Evolutionary conservation across 2,797 vertebrate species (phyloP).

Genomic region (Otus scops): DNA sequence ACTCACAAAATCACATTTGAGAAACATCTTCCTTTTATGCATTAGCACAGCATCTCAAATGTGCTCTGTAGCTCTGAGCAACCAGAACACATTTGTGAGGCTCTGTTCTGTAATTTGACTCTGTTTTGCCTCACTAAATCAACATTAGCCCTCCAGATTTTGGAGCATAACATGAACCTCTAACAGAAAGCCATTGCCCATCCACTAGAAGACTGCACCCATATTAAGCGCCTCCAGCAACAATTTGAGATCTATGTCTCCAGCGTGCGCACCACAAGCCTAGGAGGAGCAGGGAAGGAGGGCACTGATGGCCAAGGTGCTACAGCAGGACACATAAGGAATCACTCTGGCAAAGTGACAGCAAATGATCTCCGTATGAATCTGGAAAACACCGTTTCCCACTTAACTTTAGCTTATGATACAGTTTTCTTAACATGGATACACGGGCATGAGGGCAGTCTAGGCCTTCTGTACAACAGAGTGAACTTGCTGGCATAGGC

Average conservation of each 20-base stretch:
- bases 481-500: neutral
- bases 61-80: neutral
- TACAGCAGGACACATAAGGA: neutral
- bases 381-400: neutral
- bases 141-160: neutral
- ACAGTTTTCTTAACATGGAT: neutral
- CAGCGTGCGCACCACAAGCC: rapidly evolving
- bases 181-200: neutral
- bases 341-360: neutral
- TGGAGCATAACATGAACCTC: neutral
- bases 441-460: neutral
- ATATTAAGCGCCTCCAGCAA: neutral
- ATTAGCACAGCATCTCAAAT: neutral
- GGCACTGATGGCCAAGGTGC: neutral
- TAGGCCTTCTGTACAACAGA: neutral
- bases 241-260: neutral
- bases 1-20: neutral
- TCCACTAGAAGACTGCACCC: neutral
- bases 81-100: neutral
- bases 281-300: neutral
- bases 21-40: neutral
- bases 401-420: neutral
- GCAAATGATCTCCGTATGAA: rapidly evolving
- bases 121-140: neutral
- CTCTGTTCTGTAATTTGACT: rapidly evolving